Evolutionary conservation across 2,113 vertebrate genomes (phyloP).

Genomic region (Hypomesus transpacificus): DNA sequence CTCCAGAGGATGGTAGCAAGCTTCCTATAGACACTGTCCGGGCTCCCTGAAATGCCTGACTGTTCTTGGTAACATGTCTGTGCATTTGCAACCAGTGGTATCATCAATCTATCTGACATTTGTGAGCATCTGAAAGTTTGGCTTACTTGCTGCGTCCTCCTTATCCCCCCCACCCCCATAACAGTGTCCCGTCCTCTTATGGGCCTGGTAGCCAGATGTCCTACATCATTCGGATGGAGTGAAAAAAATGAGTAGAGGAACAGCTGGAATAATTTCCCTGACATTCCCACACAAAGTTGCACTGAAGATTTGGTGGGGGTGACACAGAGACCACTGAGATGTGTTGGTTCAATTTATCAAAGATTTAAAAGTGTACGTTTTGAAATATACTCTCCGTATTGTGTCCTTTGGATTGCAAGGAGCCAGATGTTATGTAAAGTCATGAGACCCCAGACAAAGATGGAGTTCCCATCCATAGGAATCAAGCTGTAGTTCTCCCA

Average conservation of each 20-base stretch:
- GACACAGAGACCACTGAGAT: neutral
- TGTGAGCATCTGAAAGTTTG: conserved; percentile 23
- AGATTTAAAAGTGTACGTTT: neutral
- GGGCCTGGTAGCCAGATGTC: conserved; percentile 49
- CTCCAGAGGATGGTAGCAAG: neutral
- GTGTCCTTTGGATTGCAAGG: conserved; percentile 36
- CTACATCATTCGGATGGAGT: conserved; percentile 14
- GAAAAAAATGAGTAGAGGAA: conserved; percentile 14
- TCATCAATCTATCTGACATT: conserved; percentile 9
- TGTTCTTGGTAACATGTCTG: neutral
- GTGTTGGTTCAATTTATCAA: neutral
- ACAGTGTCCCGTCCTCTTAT: conserved; percentile 4
- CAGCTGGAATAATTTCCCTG: conserved; percentile 46
- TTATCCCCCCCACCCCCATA: neutral
- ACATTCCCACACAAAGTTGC: conserved; percentile 24
- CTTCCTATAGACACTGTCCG: neutral
- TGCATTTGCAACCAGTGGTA: neutral
- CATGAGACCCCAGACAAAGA: conserved; percentile 11
- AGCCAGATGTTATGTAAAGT: conserved; percentile 37
- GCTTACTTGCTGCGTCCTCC: conserved; percentile 8
- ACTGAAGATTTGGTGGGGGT: neutral
- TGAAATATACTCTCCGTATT: too few relatives aligned
- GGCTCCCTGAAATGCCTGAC: neutral
- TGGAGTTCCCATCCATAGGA: conserved; percentile 14
- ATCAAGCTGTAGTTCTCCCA: conserved; percentile 21